These are phyloP conservation scores for Silurus asotus DNA, from an alignment of 2,113 vertebrate genomes.

Conservation along the genomic window DNA sequence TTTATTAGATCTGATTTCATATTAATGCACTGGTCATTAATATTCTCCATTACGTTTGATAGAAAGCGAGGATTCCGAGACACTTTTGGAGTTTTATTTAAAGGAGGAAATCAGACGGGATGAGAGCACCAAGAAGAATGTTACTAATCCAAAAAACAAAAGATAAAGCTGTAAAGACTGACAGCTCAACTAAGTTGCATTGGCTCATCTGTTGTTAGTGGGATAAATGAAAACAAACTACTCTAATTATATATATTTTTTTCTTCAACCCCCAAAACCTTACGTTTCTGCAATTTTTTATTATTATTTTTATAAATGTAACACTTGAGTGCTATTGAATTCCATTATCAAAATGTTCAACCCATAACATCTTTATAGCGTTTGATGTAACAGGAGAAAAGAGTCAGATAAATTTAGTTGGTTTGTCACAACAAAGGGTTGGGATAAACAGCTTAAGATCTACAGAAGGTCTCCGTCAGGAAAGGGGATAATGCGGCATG, in stretches of 20 bases:
- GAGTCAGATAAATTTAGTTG: not conserved
- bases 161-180: too few relatives aligned
- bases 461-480: slow-evolving; percentile 20
- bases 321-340: not conserved
- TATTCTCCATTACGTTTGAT: not conserved
- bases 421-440: slow-evolving; percentile 17
- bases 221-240: not conserved
- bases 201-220: not conserved
- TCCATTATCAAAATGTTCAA: not conserved
- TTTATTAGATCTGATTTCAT: not conserved
- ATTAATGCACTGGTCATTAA: not conserved
- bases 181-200: too few relatives aligned
- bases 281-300: not conserved
- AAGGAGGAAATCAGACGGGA: not conserved
- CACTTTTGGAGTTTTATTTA: not conserved
- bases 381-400: not conserved
- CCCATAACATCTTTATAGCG: not conserved
- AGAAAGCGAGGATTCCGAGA: not conserved
- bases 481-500: slow-evolving; percentile 16
- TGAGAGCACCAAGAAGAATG: not conserved
- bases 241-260: not conserved
- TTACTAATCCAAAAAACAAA: not conserved
- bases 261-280: not conserved
- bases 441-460: slow-evolving; percentile 28
- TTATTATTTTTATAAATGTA: not conserved